phyloP scores from a whole-genome alignment of 2,797 vertebrate genomes.

The Poecilia gillii region DNA sequence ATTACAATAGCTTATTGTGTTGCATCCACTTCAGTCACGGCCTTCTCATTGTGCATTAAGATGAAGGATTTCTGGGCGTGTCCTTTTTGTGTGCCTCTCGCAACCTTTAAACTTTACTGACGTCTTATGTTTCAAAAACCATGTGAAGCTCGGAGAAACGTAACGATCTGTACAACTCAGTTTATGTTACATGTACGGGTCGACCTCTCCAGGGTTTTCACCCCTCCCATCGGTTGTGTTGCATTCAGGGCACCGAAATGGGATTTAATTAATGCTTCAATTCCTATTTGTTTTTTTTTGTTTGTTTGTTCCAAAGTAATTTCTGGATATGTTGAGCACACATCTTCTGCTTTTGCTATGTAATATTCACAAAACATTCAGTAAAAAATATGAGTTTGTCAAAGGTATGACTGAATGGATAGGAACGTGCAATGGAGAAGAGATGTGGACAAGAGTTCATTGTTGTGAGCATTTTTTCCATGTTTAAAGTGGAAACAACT shows the following conservation, averaged over 20 bases:
- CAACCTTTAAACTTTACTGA: constrained; percentile 50
- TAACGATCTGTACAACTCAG: constrained; percentile 53
- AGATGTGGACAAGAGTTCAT: background rate
- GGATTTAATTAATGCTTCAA: constrained; percentile 1
- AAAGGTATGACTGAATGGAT: background rate
- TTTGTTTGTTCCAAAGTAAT: background rate
- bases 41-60: constrained; percentile 51
- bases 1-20: constrained; percentile 83
- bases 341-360: background rate
- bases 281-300: background rate
- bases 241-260: constrained; percentile 12
- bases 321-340: background rate
- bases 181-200: constrained; percentile 62
- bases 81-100: constrained; percentile 34
- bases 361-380: too few relatives aligned
- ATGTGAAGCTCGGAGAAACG: constrained; percentile 58
- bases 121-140: constrained; percentile 58
- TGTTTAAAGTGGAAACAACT: background rate
- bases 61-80: constrained; percentile 17
- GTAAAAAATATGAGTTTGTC: too few relatives aligned
- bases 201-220: constrained; percentile 11
- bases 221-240: background rate
- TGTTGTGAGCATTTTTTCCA: background rate
- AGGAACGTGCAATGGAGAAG: background rate
- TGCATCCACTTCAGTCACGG: constrained; percentile 62